Conservation (phyloP, 2,797 vertebrate genomes). For the Synanceia verrucosa region DNA sequence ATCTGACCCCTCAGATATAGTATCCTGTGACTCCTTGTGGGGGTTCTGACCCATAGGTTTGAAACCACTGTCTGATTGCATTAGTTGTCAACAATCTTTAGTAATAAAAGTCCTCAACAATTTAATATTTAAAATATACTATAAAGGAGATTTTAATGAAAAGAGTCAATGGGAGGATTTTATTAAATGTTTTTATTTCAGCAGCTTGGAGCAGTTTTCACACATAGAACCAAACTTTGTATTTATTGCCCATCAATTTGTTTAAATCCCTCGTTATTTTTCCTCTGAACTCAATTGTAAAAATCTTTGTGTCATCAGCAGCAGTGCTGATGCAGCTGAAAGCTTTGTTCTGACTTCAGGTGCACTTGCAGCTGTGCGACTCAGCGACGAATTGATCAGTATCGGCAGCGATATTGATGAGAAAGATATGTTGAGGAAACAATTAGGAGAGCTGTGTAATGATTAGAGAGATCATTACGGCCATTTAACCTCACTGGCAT, state of each 20-base stretch:
- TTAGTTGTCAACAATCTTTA: neutral
- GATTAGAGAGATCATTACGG: conserved; percentile 56
- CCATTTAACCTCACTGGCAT: conserved; percentile 57
- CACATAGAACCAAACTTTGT: neutral
- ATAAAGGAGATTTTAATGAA: neutral
- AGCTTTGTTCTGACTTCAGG: conserved; percentile 4
- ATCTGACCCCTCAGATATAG: neutral
- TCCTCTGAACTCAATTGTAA: neutral
- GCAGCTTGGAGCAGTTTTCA: neutral
- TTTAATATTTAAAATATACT: no score
- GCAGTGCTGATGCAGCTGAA: neutral
- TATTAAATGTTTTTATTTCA: neutral
- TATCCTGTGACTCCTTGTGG: neutral
- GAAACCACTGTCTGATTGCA: neutral
- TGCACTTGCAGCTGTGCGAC: conserved; percentile 15
- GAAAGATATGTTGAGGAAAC: conserved; percentile 63
- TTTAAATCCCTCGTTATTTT: neutral
- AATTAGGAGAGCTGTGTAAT: conserved; percentile 63
- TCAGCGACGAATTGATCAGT: conserved; percentile 32
- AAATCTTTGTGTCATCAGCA: neutral
- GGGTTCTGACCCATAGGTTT: neutral
- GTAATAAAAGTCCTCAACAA: no score
- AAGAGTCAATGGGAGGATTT: neutral
- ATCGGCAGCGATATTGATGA: conserved; percentile 62
- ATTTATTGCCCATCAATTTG: neutral